A percentile compares a stretch with the other conserved stretches of the same genome.
Conservation (phyloP, 2,113 vertebrate genomes). For the Lophura nycthemera region DNA sequence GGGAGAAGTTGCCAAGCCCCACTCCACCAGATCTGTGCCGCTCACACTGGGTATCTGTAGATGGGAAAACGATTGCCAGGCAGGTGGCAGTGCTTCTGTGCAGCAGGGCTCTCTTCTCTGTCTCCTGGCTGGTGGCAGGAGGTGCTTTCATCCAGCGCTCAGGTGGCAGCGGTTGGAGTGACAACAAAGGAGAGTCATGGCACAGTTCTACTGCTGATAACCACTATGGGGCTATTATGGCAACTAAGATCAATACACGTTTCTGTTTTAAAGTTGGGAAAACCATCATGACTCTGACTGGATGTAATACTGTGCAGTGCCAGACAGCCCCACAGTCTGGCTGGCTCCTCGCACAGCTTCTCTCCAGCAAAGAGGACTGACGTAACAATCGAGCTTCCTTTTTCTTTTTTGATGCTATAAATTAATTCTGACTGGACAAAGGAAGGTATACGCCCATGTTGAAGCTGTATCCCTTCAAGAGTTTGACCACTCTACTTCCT, state of each 20-base stretch:
- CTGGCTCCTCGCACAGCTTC: neutral
- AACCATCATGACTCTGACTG: neutral
- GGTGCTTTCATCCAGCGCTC: neutral
- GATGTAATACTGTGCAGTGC: neutral
- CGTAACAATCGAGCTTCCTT: neutral
- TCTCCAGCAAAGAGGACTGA: neutral
- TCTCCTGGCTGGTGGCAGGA: neutral
- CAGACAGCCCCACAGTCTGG: neutral
- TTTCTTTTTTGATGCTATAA: neutral
- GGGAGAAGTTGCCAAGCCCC: neutral
- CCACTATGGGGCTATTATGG: neutral
- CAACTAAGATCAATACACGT: neutral
- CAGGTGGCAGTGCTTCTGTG: neutral
- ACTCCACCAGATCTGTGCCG: neutral
- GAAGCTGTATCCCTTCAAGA: neutral
- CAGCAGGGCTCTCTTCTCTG: neutral
- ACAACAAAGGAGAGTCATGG: neutral
- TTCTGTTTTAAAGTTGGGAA: neutral
- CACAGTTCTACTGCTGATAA: neutral
- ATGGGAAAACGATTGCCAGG: rapidly evolving
- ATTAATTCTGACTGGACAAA: neutral
- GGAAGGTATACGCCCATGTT: neutral
- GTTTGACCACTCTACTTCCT: neutral
- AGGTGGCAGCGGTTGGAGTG: neutral
- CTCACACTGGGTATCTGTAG: rapidly evolving